These are phyloP conservation scores for Hydrozoanthus tunicans DNA, from an alignment of 64 coral and sea anemone species.

Conservation along the genomic window DNA sequence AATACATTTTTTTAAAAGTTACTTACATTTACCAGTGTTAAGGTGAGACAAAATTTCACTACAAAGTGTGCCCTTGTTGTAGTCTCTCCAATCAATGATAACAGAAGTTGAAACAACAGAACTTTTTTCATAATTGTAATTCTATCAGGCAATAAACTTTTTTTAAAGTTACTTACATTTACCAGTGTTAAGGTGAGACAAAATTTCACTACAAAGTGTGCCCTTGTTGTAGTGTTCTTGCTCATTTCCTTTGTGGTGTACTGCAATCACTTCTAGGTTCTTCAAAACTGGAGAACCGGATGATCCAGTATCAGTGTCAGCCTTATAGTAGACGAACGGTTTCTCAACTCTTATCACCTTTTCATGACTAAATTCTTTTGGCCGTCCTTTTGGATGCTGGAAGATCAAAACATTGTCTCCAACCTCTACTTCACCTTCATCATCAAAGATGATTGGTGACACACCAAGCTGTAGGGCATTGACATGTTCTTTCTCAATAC, in stretches of 20 bases:
- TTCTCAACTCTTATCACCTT: constrained; percentile 57
- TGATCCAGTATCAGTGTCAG: constrained; percentile 83
- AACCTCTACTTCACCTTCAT: constrained; percentile 55
- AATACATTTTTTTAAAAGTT: neutral
- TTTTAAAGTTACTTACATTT: constrained; percentile 63
- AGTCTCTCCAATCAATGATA: neutral
- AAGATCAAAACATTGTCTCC: constrained; percentile 68
- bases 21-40: constrained; percentile 77
- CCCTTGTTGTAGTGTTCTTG: constrained; percentile 77
- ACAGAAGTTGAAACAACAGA: no score
- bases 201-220: constrained; percentile 80
- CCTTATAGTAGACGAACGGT: constrained; percentile 84
- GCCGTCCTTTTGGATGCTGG: constrained; percentile 84
- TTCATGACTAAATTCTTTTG: constrained; percentile 68
- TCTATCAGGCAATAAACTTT: no score
- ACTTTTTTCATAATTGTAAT: no score
- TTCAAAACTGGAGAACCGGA: constrained; percentile 83
- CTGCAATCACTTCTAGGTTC: constrained; percentile 59
- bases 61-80: constrained; percentile 89
- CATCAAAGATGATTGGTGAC: constrained; percentile 61
- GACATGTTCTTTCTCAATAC: constrained; percentile 61
- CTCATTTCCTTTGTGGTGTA: constrained; percentile 87
- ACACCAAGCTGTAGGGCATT: constrained; percentile 49
- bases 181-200: constrained; percentile 72
- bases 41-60: constrained; percentile 87